Evolutionary conservation across 2,797 vertebrate genomes (phyloP).

Genomic region (Fistularia tabacaria): DNA sequence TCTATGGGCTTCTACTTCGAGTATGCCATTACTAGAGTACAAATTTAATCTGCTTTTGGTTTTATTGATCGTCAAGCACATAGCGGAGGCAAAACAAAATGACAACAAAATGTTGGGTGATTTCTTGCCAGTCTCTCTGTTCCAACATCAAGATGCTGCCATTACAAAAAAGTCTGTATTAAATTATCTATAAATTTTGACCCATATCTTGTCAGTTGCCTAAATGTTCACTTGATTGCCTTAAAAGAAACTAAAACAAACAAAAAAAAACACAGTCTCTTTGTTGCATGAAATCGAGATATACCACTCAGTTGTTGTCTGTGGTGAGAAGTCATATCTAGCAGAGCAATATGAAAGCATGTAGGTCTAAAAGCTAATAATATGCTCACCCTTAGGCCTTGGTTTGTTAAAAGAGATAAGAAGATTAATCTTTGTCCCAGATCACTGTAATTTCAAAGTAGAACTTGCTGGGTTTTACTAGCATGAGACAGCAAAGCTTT

Average conservation of each 20-base stretch:
- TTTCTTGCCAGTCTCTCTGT: constrained; percentile 22
- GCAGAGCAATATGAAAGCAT: constrained; percentile 47
- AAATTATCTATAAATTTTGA: constrained; percentile 28
- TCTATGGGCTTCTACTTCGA: too few species aligned
- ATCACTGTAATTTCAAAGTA: constrained; percentile 50
- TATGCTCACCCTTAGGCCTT: constrained; percentile 50
- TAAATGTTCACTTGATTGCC: constrained; percentile 47
- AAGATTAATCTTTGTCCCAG: constrained; percentile 55
- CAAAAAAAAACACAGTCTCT: constrained; percentile 14
- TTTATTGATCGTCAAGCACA: not conserved
- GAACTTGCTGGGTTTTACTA: constrained; percentile 29
- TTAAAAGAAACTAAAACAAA: constrained; percentile 20
- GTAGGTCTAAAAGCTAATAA: constrained; percentile 57
- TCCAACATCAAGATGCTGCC: not conserved
- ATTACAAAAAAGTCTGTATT: constrained; percentile 19
- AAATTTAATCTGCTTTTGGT: too few species aligned
- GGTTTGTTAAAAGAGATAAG: constrained; percentile 52
- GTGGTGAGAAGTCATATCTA: constrained; percentile 42
- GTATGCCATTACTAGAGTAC: too few species aligned
- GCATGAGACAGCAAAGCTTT: constrained; percentile 23
- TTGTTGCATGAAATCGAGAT: constrained; percentile 26
- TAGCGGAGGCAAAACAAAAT: constrained; percentile 8
- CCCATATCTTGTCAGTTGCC: constrained; percentile 21
- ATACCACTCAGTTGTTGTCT: constrained; percentile 38
- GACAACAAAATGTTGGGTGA: constrained; percentile 2